Evolutionary conservation across 2,113 vertebrate genomes (phyloP), one percentile per base, ranked within the genome.

Genomic region (Cephalopholis sonnerati): DNA sequence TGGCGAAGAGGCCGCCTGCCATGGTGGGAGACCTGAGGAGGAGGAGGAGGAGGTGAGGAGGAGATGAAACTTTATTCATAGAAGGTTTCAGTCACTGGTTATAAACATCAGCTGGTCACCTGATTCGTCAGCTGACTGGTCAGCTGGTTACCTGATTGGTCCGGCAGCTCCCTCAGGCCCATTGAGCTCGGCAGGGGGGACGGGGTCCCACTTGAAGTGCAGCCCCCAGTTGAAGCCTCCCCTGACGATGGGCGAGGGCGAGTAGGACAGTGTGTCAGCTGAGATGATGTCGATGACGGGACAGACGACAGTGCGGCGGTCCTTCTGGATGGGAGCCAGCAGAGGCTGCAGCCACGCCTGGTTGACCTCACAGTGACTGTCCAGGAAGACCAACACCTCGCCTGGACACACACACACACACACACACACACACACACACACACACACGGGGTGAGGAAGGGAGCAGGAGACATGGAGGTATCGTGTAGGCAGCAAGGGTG

Each of bases 151-250:
- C 98, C 95, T 97, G 93, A 99, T 98, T 0, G 97, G 96, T 2
- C 95, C 95, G 0, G 95, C 95, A 25, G 95, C 91, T 78, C 96
- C 96, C 2, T 95, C 95, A 0, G 95, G 94, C 18, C 96, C 96
- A 53, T 90, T 95, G 22, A 98, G 93, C 48, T 99, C 97, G 0
- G 97, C 89, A 7, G 96, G 81, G 5, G 98, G 98, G 3, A 99
- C 97, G 0, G 99, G 97, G 78, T 99, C 98, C 98, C 98, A 99
- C 61, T 98, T 99, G 92, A 99, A 99, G 94, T 99, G 98, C 87
- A 99, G 96, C n/a, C 98, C 98, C 98, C 98, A 99, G 95, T 99
- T 99, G 84, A 99, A 99, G 3, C 98, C 98, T 0, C 98, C 98
- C 0, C 98, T 93, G 66, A 99, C 98, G 0, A 99, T 95, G 0